Percentiles rank a stretch among this genome's conserved stretches.
Evolutionary conservation across 2,113 vertebrate genomes (phyloP).

Genomic region (Leucoraja erinaceus): DNA sequence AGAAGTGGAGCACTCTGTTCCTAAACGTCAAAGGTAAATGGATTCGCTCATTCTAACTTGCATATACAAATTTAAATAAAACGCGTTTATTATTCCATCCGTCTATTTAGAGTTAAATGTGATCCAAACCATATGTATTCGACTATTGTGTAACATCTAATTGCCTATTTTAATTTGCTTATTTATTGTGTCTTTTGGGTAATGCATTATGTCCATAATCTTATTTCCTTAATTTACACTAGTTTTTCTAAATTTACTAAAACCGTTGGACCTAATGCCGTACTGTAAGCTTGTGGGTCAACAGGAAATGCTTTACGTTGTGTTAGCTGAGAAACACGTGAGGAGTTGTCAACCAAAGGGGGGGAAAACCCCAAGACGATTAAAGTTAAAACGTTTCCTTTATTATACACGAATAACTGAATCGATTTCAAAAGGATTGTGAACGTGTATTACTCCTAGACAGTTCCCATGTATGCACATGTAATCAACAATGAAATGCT

Average conservation of each 20-base stretch:
- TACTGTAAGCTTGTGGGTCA: constrained; percentile 34
- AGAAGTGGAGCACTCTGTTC: constrained; percentile 93
- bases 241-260: neutral
- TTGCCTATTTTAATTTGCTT: neutral
- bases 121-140: neutral
- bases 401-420: constrained; percentile 48
- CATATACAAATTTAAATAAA: neutral
- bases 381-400: constrained; percentile 47
- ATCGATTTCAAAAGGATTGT: too few relatives aligned
- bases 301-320: constrained; percentile 45
- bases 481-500: constrained; percentile 12
- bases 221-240: neutral
- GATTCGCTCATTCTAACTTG: neutral
- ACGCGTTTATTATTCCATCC: neutral
- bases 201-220: neutral
- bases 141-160: neutral
- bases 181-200: neutral
- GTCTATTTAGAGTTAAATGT: neutral
- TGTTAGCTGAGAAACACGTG: constrained; percentile 43
- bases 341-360: constrained; percentile 40
- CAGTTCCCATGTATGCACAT: neutral
- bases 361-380: constrained; percentile 45
- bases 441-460: neutral
- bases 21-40: constrained; percentile 91
- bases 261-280: neutral